A percentile compares a stretch with the other conserved stretches of the same genome.
phyloP scores from a whole-genome alignment of 2,113 vertebrate genomes.

The Arizona elegans region DNA sequence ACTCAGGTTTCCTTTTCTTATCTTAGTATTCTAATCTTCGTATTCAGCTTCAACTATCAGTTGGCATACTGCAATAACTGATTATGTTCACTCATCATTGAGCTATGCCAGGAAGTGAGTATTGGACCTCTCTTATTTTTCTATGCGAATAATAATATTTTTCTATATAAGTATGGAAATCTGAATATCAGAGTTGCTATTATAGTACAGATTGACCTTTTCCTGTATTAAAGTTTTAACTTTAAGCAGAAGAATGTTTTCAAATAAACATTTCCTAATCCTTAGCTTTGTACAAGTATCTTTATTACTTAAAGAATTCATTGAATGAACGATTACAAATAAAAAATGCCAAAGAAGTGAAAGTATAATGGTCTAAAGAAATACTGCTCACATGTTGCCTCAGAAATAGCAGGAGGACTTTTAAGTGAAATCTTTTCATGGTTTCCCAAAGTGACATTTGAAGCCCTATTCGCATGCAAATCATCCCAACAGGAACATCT shows the following conservation, averaged over 20 bases:
- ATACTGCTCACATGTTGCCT: neutral
- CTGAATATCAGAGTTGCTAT: neutral
- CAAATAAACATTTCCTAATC: neutral
- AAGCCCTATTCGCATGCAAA: slow-evolving; percentile 25
- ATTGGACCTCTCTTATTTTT: neutral
- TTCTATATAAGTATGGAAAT: neutral
- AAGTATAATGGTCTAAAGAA: neutral
- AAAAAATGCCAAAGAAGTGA: neutral
- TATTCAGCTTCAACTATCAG: neutral
- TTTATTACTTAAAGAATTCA: neutral
- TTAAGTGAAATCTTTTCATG: neutral
- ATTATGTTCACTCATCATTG: neutral
- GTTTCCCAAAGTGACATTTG: slow-evolving; percentile 22
- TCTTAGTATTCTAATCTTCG: neutral
- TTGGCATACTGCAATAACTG: neutral
- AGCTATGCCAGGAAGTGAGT: neutral
- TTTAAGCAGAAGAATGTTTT: neutral
- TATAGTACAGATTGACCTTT: neutral
- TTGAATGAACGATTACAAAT: neutral
- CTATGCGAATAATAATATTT: neutral
- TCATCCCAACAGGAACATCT: slow-evolving; percentile 31
- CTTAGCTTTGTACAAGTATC: neutral
- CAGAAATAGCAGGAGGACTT: neutral
- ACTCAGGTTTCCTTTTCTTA: neutral
- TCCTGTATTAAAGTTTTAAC: neutral